Evolutionary conservation across 2,113 vertebrate species (phyloP), one percentile per base, ranked within the genome.

Genomic region (Crypturellus undulatus): DNA sequence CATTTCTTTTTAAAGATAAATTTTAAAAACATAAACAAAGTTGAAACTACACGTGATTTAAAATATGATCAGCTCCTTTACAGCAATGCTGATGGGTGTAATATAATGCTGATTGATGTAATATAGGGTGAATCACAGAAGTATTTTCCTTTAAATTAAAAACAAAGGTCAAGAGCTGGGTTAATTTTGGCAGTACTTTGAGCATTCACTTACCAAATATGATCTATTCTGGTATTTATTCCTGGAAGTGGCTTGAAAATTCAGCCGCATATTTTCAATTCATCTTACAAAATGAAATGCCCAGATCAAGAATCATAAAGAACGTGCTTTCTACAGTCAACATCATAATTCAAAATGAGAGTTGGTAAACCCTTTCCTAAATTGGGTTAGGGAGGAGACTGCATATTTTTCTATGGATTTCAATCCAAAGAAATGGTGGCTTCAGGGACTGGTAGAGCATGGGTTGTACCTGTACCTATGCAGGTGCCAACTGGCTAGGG

Each of bases 241-340:
- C 28, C 58, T 70, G 69, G 30, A 92, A 92, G 78, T 81, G 16
- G 75, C 20, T 70, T 4, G 60, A 91, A 95, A 94, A 32, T 11
- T 84, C 68, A 10, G 56, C 34, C 19, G 65, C 38, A 14, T 65
- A 94, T 70, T 94, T 93, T 42, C 65, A 75, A 54, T 32, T 85
- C 79, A 91, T 88, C 69, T 95, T 95, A 82, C 65, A 96, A 96
- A 96, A 96, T 47, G 15, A 43, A 86, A 90, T 62, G 4, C 9
- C 17, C 47, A 78, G 40, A 95, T 73, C 7, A 92, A 92, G 69
- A 77, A 72, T 76, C 40, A 60, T 56, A 36, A 85, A 70, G 20
- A 85, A 59, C 21, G 76, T 93, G 22, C 51, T 84, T 73, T 42
- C 36, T 43, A n/a, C 56, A 79, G 67, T 71, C 82, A 92, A 15